A percentile compares a stretch with the other conserved stretches of the same genome.
These are phyloP conservation scores for Tetranychus urticae DNA, from an alignment of 1,140 invertebrate species.

Conservation along the genomic window DNA sequence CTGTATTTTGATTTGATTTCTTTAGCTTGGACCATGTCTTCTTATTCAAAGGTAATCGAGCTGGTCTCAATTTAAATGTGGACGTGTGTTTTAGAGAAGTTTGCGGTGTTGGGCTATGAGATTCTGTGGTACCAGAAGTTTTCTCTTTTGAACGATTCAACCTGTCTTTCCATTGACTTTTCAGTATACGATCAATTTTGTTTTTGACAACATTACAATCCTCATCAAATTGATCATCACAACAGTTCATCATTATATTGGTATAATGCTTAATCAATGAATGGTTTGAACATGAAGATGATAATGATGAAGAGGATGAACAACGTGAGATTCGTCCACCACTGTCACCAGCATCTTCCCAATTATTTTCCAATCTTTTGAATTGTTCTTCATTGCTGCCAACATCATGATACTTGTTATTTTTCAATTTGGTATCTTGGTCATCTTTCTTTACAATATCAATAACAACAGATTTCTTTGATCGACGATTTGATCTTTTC, in stretches of 20 bases:
- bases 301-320: not conserved
- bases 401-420: too few relatives aligned
- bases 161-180: not conserved
- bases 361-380: too few relatives aligned
- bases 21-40: not conserved
- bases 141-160: not conserved
- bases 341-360: too few relatives aligned
- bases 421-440: too few relatives aligned
- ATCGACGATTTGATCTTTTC: too few relatives aligned
- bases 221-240: not conserved
- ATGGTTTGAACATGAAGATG: not conserved
- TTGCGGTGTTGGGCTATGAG: not conserved
- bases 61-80: not conserved
- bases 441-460: too few relatives aligned
- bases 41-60: not conserved
- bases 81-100: not conserved
- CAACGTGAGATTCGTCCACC: too few relatives aligned
- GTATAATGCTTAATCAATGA: not conserved
- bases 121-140: not conserved
- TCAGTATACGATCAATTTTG: not conserved
- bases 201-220: not conserved
- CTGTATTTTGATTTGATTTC: not conserved
- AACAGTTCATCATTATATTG: not conserved
- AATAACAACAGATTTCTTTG: too few relatives aligned
- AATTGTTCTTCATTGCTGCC: too few relatives aligned